Evolutionary conservation across 1,140 invertebrate genomes (phyloP).

Genomic region (Zaprionus gabonicus): DNA sequence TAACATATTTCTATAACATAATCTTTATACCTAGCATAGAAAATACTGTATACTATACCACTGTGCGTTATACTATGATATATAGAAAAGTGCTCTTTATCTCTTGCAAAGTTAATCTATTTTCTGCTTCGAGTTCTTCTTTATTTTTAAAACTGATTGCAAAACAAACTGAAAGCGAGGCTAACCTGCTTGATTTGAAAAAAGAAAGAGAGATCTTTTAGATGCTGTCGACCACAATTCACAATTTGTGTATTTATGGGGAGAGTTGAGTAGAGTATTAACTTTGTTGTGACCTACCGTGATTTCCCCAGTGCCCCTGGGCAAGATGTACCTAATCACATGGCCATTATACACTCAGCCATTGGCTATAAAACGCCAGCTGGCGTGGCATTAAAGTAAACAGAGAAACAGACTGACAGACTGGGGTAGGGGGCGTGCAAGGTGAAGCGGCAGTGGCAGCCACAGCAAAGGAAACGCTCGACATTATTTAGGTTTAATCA

Average conservation of each 20-base stretch:
- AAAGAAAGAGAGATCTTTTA: neutral
- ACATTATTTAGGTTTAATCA: slow-evolving; percentile 83
- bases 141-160: slow-evolving; percentile 6
- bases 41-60: no score
- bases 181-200: neutral
- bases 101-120: neutral
- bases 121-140: neutral
- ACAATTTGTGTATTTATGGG: slow-evolving; percentile 2
- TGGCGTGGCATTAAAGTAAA: slow-evolving; percentile 33
- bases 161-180: neutral
- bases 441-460: slow-evolving; percentile 23
- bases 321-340: slow-evolving; percentile 40
- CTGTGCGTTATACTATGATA: neutral
- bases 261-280: slow-evolving; percentile 27
- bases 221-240: neutral
- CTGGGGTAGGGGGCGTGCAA: neutral
- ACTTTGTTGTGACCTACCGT: slow-evolving; percentile 31
- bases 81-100: no score
- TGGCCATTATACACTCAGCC: slow-evolving; percentile 41
- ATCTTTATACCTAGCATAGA: no score
- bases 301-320: slow-evolving; percentile 33
- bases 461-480: slow-evolving; percentile 65
- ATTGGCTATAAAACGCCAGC: slow-evolving; percentile 42
- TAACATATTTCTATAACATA: no score
- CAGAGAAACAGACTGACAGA: slow-evolving; percentile 33